Evolutionary conservation across 2,113 vertebrate genomes (phyloP).

Genomic region (Myotis lucifugus): DNA sequence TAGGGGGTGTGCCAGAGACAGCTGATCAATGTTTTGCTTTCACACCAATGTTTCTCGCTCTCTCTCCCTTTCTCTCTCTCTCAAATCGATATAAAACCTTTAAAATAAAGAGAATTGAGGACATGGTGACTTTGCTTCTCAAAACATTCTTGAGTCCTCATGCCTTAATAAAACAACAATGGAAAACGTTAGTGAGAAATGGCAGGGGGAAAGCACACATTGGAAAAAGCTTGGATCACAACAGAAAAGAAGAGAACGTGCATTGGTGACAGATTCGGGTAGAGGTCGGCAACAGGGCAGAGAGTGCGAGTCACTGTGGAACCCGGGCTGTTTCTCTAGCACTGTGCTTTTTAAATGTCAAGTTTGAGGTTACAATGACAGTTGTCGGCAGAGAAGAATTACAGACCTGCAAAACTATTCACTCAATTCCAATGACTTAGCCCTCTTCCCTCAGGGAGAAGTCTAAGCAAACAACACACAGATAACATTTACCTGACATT

Average conservation of each 20-base stretch:
- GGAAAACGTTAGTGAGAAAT: neutral
- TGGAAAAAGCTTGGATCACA: neutral
- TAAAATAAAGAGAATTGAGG: neutral
- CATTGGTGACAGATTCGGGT: neutral
- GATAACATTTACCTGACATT: constrained; percentile 73
- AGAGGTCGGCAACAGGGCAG: neutral
- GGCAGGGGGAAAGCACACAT: neutral
- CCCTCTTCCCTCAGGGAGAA: constrained; percentile 55
- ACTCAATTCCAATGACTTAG: constrained; percentile 57
- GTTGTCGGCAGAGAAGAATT: constrained; percentile 59
- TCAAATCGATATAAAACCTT: neutral
- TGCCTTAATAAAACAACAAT: neutral
- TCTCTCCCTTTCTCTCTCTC: neutral
- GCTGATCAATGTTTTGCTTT: neutral
- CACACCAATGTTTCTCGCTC: neutral
- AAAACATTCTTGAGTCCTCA: neutral
- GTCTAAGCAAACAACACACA: constrained; percentile 61
- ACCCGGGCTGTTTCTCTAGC: neutral
- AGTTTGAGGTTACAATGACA: constrained; percentile 57
- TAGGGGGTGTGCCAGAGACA: neutral
- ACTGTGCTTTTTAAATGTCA: constrained; percentile 59
- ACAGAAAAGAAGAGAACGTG: neutral
- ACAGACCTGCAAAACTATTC: constrained; percentile 45
- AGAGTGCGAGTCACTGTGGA: neutral
- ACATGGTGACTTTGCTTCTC: neutral